A percentile compares a stretch with the other conserved stretches of the same genome.
These are phyloP conservation scores for Thalassophryne amazonica DNA, from an alignment of 2,797 vertebrate species.

Conservation along the genomic window DNA sequence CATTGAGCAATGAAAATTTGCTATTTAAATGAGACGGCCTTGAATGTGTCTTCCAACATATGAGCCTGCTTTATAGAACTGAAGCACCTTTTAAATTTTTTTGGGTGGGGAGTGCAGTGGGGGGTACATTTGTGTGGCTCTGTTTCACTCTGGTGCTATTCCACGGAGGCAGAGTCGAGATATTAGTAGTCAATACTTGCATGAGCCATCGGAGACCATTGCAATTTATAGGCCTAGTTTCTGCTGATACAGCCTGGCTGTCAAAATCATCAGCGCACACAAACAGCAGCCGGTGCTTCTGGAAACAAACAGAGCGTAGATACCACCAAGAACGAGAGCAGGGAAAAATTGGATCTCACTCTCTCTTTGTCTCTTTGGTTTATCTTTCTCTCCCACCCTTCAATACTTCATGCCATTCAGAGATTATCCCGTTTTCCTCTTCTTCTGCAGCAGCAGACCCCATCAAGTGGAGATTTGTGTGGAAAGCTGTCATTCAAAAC, in stretches of 20 bases:
- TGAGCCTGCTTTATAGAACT: too few species aligned
- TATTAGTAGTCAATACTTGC: conserved; percentile 70
- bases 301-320: conserved; percentile 54
- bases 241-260: conserved; percentile 78
- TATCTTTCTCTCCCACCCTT: conserved; percentile 41
- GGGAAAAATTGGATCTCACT: conserved; percentile 25
- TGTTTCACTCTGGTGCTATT: conserved; percentile 32
- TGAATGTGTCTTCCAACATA: too few species aligned
- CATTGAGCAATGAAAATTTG: too few species aligned
- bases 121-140: conserved; percentile 23
- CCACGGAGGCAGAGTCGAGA: conserved; percentile 27
- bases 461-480: conserved; percentile 58
- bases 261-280: conserved; percentile 72
- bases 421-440: conserved; percentile 60
- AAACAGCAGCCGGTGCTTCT: conserved; percentile 57
- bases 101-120: too few species aligned
- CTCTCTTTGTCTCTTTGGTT: conserved; percentile 12
- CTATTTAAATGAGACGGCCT: too few species aligned
- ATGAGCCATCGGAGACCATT: conserved; percentile 60
- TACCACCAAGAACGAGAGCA: conserved; percentile 19
- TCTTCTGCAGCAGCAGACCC: conserved; percentile 39
- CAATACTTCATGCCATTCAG: conserved; percentile 39
- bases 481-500: conserved; percentile 55
- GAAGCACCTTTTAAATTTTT: too few species aligned
- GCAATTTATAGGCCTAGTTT: conserved; percentile 74